Evolutionary conservation across 2,888 invertebrate genomes (phyloP), one percentile per base, ranked within the genome.

Genomic region (Leistus spinibarbis): DNA sequence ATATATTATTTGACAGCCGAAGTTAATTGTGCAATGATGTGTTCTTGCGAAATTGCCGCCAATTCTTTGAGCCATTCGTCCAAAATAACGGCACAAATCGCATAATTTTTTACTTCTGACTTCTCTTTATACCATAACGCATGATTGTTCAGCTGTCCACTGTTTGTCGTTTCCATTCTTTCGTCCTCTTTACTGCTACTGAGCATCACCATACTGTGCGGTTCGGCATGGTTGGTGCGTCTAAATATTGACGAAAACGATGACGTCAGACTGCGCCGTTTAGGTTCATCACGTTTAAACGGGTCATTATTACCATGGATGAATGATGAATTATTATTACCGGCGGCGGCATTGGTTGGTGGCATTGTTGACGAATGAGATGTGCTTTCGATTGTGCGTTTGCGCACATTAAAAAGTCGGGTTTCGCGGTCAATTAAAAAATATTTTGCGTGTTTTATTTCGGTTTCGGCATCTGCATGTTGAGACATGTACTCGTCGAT

Each of bases 11-110:
- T 85, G 76, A 85, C 82, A 76, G 85, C 80, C 68, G 82, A 83
- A 71, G 87, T 85, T 77, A 91, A 85, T 83, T 90, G 89, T 79
- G 89, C 87, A 78, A 94, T 88, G 4, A 95, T 92, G 84, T 99
- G 98, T 85, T 99, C 98, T 84, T 97, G 95, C 77, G 96, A 93
- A 74, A 99, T 89, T 13, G 98, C 96, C 0, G 98, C 95, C 76
- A 99, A 87, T 86, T 98, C 98, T 84, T 97, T 97, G 0, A 97
- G 88, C 94, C 99, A 97, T 84, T 99, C 98, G 82, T 97, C 96
- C 77, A 98, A 87, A 63, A 99, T 87, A 4, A 99, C 93, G 1
- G 97, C 96, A 82, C 94, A 93, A 77, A 94, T 87, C 0, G 94
- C 92, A 62, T 91, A 87, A 81, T 91, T 90, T 78, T 91, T 88